Base-by-base conservation (phyloP, 1,140 invertebrate genomes). In the Euwallacea similis region DNA sequence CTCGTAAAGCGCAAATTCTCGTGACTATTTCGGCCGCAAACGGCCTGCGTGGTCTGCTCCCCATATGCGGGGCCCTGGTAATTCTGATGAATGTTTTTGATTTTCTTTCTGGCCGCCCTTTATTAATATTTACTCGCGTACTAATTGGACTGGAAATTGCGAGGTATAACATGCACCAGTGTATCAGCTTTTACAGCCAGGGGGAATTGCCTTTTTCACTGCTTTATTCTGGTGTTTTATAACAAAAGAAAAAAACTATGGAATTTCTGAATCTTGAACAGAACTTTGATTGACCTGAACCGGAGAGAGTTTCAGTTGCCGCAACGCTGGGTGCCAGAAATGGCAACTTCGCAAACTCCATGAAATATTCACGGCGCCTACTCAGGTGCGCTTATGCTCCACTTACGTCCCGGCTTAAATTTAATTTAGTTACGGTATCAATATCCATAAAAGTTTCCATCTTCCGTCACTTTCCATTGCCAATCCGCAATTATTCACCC, bases 1-100 rank as follows among this genome's bases (percentile, higher is more conserved):
- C 63, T 67, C 63, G 61, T 72, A 72, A 72, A 72, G 76, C 74
- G 74, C 63, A 74, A 74, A 74, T 73, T 76, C 77, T 78, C 75
- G 77, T 78, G 75, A 78, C 75, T 76, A 78, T 78, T 78, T 78
- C 68, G 76, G 71, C 75, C 76, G 63, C 74, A 74, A 75, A 77
- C 70, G 72, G 73, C 74, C 70, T 78, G 70, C 74, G 77, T 72
- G 76, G 76, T 78, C 69, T 65, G 69, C 69, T 72, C 75, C 73
- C 76, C 75, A 78, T 78, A 78, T 72, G 74, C 73, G 66, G 71
- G 47, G 64, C 46, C 67, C 41, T 21, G 15, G 43, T 78, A 78
- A 78, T 76, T 76, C 77, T 76, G 76, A 78, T 78, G 75, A 77
- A 78, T 76, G 77, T 74, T 74, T 78, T 78, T 78, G 77, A 78